Conservation (phyloP, 1,140 invertebrate species). For the Chrysomallon squamiferum region DNA sequence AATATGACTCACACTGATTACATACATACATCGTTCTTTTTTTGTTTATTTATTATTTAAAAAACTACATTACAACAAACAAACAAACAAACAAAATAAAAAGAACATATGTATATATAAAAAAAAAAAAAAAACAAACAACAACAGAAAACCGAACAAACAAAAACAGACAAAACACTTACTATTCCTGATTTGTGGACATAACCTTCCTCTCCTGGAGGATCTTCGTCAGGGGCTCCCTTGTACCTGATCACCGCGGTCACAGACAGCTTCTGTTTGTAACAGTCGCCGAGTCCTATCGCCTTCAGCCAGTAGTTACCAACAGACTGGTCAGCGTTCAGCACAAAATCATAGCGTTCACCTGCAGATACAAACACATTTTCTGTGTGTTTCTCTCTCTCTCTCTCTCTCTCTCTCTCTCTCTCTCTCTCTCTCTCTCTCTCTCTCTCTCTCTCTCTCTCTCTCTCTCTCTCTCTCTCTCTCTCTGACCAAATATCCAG, state of each 20-base stretch:
- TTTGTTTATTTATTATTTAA: too few species aligned
- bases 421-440: background rate
- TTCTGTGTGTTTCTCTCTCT: background rate
- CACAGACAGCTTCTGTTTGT: background rate
- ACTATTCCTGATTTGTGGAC: too few species aligned
- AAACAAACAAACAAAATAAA: too few species aligned
- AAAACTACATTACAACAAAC: too few species aligned
- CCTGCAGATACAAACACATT: background rate
- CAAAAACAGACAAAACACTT: too few species aligned
- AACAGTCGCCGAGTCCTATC: background rate
- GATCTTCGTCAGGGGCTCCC: background rate
- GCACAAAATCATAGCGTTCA: background rate
- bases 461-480: constrained; percentile 8
- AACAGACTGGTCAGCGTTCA: background rate
- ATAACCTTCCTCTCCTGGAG: too few species aligned
- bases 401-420: background rate
- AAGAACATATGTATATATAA: too few species aligned
- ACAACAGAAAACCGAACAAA: too few species aligned
- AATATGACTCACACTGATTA: too few species aligned
- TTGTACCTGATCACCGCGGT: background rate
- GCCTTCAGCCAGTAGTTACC: background rate
- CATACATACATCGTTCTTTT: too few species aligned
- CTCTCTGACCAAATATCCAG: background rate
- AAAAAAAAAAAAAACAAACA: too few species aligned
- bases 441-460: constrained; percentile 8